phyloP scores from a whole-genome alignment of 2,113 vertebrate genomes.

The Oriolus oriolus region DNA sequence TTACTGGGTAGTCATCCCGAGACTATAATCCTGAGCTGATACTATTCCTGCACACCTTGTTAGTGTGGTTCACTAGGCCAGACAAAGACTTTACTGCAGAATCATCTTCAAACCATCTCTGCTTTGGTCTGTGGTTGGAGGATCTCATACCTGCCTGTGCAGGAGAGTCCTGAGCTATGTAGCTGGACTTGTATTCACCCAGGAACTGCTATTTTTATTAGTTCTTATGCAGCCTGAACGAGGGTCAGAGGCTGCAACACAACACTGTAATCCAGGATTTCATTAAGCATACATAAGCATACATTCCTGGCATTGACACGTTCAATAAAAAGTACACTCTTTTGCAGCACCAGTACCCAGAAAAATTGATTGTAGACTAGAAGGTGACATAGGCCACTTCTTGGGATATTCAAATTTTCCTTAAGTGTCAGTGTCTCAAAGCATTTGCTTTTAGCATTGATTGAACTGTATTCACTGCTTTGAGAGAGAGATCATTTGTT shows the following conservation, averaged over 20 bases:
- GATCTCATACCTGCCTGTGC: background rate
- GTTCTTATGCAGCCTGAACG: background rate
- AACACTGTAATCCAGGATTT: background rate
- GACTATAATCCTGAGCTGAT: background rate
- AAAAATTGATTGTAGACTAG: background rate
- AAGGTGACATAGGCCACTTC: background rate
- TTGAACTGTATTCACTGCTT: background rate
- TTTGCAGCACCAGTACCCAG: background rate
- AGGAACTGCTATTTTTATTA: background rate
- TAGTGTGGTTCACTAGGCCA: background rate
- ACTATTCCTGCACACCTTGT: background rate
- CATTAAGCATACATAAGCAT: no score
- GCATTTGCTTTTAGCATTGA: background rate
- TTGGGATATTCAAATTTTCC: background rate
- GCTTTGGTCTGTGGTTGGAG: background rate
- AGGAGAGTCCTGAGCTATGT: background rate
- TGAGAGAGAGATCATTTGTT: background rate
- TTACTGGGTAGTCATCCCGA: background rate
- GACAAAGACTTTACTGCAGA: background rate
- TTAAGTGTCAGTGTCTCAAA: background rate
- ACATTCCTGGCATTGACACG: background rate
- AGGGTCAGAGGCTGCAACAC: background rate
- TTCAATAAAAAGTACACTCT: background rate
- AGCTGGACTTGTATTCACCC: background rate
- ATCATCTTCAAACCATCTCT: background rate